Base-by-base conservation (phyloP, 2,797 vertebrate genomes). In the Hirundo rustica region DNA sequence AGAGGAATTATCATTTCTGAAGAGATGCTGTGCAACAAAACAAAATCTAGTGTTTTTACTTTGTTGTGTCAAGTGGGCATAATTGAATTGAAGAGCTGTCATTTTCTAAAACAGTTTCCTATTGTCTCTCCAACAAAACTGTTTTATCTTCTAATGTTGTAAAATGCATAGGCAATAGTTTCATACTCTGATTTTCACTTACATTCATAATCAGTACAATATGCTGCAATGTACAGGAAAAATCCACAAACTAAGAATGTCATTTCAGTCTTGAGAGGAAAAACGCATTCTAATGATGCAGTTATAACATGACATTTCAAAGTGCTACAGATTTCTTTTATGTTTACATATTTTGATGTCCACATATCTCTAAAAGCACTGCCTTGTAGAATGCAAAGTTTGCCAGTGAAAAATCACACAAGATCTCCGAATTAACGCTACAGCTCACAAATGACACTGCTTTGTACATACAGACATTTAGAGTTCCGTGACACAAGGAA, bases 1-100 rank as follows among this genome's bases (percentile, higher is more conserved):
- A 66, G 36, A 91, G 19, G n/a, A 94, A 88, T 60, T 68, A 71
- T 44, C 81, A 68, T 71, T 91, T 94, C 81, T 94, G 73, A 92
- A 93, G 40, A 36, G 77, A 75, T 54, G 70, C 12, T 54, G 25
- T 30, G 11, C 62, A 91, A 64, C 8, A 65, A 88, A 91, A 85
- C 42, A 89, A 91, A 89, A 71, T 74, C 7, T 34, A 89, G 61
- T 58, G n/a, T 0, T 32, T 95, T 94, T 77, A 85, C 81, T 87
- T 85, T 83, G 54, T 51, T 87, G 75, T 75, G 54, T 94, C 64
- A 92, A 80, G 54, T 55, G 85, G 78, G 77, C 65, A 67, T 79
- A 89, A 94, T 6, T 67, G 62, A 92, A 95, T n/a, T 88, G 88
- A 94, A 92, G 79, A 93, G 47, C 61, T 92, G 92, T 93, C 89